Conservation (phyloP, 2,113 vertebrate species). For the Lamprotornis superbus region DNA sequence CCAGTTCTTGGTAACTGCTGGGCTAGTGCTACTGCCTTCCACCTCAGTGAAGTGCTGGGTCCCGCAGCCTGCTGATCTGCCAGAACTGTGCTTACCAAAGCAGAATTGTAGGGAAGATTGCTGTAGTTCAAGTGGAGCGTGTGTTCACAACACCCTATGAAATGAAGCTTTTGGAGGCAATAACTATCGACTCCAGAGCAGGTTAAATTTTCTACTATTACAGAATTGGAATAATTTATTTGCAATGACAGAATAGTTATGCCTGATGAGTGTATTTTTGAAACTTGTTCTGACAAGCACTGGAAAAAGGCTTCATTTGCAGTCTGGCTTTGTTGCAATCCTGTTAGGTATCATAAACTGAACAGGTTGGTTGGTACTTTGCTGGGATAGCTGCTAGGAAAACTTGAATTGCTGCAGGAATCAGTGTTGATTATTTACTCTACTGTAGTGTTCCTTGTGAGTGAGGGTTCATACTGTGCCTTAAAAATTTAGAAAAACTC, state of each 20-base stretch:
- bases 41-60: fast-evolving
- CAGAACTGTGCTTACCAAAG: not conserved
- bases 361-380: not conserved
- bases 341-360: not conserved
- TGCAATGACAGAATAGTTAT: not conserved
- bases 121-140: not conserved
- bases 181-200: not conserved
- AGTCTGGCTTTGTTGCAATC: not conserved
- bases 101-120: not conserved
- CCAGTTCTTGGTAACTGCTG: not conserved
- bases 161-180: not conserved
- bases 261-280: not conserved
- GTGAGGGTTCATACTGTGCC: not conserved
- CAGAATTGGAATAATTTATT: not conserved
- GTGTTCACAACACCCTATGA: not conserved
- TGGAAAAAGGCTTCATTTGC: not conserved
- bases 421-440: not conserved
- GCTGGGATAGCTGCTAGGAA: not conserved
- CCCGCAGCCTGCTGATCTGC: not conserved
- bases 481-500: not conserved
- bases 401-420: not conserved
- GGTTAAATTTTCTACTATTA: not conserved
- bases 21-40: not conserved
- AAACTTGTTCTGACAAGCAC: not conserved
- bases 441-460: not conserved